A percentile compares a stretch with the other conserved stretches of the same genome.
These are phyloP conservation scores for Psammodynastes pulverulentus DNA, from an alignment of 2,113 vertebrate genomes.

Conservation along the genomic window DNA sequence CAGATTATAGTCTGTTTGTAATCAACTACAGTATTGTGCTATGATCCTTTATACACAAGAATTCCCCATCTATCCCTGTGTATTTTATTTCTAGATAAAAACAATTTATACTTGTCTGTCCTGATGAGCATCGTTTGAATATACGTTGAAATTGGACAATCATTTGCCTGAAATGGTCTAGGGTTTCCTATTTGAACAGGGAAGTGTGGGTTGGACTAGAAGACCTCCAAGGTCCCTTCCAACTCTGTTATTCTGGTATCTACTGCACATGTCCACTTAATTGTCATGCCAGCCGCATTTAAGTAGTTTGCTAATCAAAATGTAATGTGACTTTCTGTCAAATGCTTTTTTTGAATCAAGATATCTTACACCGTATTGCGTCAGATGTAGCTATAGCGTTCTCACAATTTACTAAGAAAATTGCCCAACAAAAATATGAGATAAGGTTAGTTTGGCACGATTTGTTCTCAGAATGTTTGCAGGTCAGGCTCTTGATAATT, in stretches of 20 bases:
- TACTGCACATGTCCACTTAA: neutral
- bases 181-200: neutral
- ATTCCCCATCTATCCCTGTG: too few species aligned
- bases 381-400: neutral
- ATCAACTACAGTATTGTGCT: too few species aligned
- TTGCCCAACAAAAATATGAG: neutral
- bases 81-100: too few species aligned
- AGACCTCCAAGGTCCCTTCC: neutral
- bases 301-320: neutral
- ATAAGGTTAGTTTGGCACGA: neutral
- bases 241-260: neutral
- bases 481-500: neutral
- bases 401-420: neutral
- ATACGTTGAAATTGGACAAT: neutral
- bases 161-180: neutral
- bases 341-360: neutral
- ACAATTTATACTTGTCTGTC: neutral
- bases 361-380: neutral
- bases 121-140: neutral
- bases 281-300: neutral
- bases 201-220: neutral
- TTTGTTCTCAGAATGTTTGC: neutral
- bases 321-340: neutral
- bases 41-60: too few species aligned
- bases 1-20: too few species aligned